These are phyloP conservation scores for Perizoma affinitatum DNA, from an alignment of 2,888 invertebrate species.

Conservation along the genomic window DNA sequence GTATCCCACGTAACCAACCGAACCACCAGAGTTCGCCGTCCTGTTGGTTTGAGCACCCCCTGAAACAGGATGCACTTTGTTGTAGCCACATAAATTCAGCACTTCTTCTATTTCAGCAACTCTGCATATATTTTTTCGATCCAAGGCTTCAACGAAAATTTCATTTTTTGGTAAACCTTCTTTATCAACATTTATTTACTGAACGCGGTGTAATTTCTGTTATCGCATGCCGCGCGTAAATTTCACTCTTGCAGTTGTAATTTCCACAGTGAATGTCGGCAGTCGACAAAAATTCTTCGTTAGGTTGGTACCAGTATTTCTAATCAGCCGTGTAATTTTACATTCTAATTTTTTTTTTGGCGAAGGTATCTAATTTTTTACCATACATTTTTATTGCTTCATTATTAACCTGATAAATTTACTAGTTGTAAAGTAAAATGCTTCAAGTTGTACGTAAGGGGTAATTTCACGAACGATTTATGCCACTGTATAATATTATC, in stretches of 20 bases:
- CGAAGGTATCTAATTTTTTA: background rate
- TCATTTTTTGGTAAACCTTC: conserved; percentile 24
- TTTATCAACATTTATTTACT: conserved; percentile 32
- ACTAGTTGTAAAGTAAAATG: background rate
- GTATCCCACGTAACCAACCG: conserved; percentile 84
- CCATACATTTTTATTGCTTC: background rate
- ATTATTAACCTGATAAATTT: background rate
- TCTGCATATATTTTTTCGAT: conserved; percentile 15
- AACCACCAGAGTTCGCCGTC: conserved; percentile 87
- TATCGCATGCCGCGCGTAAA: conserved; percentile 66
- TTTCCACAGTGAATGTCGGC: conserved; percentile 63
- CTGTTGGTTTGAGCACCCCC: conserved; percentile 88
- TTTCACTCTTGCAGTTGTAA: conserved; percentile 57
- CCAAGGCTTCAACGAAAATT: conserved; percentile 29
- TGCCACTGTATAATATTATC: conserved; percentile 44
- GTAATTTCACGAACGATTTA: conserved; percentile 60
- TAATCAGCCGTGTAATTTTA: conserved; percentile 36
- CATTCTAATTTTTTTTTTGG: conserved; percentile 12
- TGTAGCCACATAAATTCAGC: conserved; percentile 55
- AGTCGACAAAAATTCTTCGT: conserved; percentile 70
- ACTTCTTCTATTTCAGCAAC: conserved; percentile 28
- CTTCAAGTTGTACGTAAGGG: background rate
- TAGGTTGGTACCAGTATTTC: conserved; percentile 24
- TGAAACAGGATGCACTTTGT: conserved; percentile 75
- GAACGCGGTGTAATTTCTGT: conserved; percentile 54